phyloP scores from a whole-genome alignment of 2,888 invertebrate genomes.

The Lasioglossum oenotherae region DNA sequence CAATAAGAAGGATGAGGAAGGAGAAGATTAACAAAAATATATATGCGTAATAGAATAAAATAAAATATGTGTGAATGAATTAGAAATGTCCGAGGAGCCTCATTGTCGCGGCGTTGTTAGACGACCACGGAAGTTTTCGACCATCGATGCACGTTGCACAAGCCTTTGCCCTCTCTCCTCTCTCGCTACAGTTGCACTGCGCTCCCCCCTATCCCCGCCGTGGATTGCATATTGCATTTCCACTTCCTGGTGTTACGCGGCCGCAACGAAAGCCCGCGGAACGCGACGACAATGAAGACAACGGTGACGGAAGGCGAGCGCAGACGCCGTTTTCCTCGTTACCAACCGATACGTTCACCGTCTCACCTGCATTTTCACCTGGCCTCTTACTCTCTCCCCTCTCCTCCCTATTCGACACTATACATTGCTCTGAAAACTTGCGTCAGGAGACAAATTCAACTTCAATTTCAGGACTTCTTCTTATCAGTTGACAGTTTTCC shows the following conservation, averaged over 20 bases:
- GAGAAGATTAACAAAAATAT: not conserved
- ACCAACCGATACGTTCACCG: constrained; percentile 30
- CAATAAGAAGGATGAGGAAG: not conserved
- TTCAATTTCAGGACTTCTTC: no score
- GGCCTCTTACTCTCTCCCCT: constrained; percentile 18
- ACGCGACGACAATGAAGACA: constrained; percentile 61
- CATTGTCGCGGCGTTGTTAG: constrained; percentile 47
- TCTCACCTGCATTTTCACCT: constrained; percentile 18
- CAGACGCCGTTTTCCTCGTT: constrained; percentile 44
- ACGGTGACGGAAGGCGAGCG: constrained; percentile 49
- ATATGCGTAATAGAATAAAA: no score
- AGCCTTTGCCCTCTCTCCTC: constrained; percentile 24
- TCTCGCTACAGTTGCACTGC: constrained; percentile 31
- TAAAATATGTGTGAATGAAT: not conserved
- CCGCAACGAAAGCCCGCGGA: constrained; percentile 53
- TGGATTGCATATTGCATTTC: constrained; percentile 64
- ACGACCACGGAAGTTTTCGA: constrained; percentile 54
- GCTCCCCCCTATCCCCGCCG: constrained; percentile 22
- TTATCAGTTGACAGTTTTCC: no score
- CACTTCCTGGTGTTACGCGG: constrained; percentile 76
- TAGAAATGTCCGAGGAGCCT: not conserved
- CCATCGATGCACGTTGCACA: constrained; percentile 65
- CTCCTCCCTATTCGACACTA: not conserved
- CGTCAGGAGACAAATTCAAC: no score
- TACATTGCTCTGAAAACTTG: not conserved